These are phyloP conservation scores for Acinonyx jubatus DNA, from an alignment of 2,113 vertebrate genomes.

Conservation along the genomic window DNA sequence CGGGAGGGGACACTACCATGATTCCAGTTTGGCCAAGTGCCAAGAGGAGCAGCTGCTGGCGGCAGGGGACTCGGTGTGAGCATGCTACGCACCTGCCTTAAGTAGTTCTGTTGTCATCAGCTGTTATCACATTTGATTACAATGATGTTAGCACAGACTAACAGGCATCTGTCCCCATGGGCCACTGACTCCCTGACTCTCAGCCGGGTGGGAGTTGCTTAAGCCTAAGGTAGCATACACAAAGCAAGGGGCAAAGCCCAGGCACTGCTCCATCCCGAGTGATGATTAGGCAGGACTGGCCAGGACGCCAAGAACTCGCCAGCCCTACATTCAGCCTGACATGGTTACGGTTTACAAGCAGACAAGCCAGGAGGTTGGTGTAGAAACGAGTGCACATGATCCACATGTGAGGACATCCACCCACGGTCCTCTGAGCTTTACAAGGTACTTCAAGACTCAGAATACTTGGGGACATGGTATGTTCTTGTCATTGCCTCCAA, in stretches of 20 bases:
- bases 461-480: neutral
- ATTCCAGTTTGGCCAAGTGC: neutral
- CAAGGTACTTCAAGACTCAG: neutral
- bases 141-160: neutral
- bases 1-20: neutral
- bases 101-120: neutral
- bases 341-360: conserved; percentile 6
- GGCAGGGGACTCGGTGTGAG: neutral
- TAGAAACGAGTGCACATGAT: neutral
- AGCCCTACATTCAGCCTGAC: neutral
- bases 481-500: neutral
- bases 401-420: neutral
- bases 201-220: neutral
- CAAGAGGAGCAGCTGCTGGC: neutral
- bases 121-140: neutral
- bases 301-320: neutral
- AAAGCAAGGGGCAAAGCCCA: neutral
- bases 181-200: neutral
- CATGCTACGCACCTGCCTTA: neutral
- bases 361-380: neutral
- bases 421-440: neutral
- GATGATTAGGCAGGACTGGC: neutral
- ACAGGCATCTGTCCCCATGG: neutral
- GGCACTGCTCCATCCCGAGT: fast-evolving
- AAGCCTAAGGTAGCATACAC: neutral